Evolutionary conservation across 2,888 invertebrate genomes (phyloP).

Genomic region (Caenorhabditis plicata): DNA sequence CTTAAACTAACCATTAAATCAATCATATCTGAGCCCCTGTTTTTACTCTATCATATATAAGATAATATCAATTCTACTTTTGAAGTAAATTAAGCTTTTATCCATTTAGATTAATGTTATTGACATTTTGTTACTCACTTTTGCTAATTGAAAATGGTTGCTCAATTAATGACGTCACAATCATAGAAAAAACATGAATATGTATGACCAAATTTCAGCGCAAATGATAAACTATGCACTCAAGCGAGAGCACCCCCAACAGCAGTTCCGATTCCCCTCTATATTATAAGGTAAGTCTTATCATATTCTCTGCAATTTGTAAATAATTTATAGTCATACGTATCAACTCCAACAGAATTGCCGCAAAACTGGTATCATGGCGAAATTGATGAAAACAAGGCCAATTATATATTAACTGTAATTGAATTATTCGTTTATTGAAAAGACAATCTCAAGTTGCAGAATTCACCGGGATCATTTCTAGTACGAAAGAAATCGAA

Average conservation of each 20-base stretch:
- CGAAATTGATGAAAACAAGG: conserved; percentile 28
- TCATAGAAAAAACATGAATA: too few species aligned
- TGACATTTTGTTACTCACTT: too few species aligned
- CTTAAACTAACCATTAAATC: too few species aligned
- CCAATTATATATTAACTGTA: conserved; percentile 31
- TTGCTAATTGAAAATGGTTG: too few species aligned
- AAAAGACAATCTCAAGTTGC: conserved; percentile 5
- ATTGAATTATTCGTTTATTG: background rate
- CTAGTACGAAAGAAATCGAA: conserved; percentile 20
- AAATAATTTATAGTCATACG: conserved; percentile 5
- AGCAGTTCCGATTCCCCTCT: conserved; percentile 11
- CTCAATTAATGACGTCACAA: too few species aligned
- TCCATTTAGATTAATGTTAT: too few species aligned
- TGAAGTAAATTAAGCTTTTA: too few species aligned
- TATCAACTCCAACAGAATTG: conserved; percentile 12
- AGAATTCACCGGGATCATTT: conserved; percentile 26
- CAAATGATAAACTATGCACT: conserved; percentile 28
- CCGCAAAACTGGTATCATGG: conserved; percentile 33
- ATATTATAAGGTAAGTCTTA: conserved; percentile 7
- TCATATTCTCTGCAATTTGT: background rate
- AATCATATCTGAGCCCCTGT: too few species aligned
- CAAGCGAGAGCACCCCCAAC: conserved; percentile 29
- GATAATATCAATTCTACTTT: too few species aligned
- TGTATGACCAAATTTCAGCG: too few species aligned
- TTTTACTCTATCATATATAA: too few species aligned